Evolutionary conservation across 2,113 vertebrate genomes (phyloP), one percentile per base, ranked within the genome.

Genomic region (Oplegnathus fasciatus): DNA sequence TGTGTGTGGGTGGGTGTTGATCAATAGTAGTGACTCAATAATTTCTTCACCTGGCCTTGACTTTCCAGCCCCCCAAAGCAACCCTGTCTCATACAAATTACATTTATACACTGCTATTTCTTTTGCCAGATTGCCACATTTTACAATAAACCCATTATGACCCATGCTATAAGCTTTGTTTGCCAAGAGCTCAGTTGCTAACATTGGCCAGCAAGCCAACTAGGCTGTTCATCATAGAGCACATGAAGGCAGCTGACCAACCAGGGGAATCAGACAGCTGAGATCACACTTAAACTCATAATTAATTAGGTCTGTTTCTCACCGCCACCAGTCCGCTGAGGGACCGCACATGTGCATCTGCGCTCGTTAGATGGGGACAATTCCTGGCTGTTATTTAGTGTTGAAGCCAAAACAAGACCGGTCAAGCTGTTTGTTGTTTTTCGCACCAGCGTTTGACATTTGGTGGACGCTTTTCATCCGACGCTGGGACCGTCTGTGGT

Each of bases 11-110:
- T 65, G 52, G 42, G 28, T 60, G n/a, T 10, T 57, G 86, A 91
- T 93, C 89, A 83, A 89, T 93, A 85, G 34, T 75, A 84, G 80
- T 79, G 91, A 86, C 82, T 85, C 86, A 79, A 50, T 91, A 40
- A 85, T 89, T 88, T 82, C 80, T 78, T 78, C 60, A 85, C 52
- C 67, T 79, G 50, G 50, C 61, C 82, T 82, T 75, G 70, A 82
- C 80, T 83, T 62, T 24, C 5, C 40, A 54, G 10, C 32, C 22
- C 18, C 26, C 62, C 17, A 68, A 68, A 68, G 42, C 17, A 46
- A 22, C 10, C 50, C 18, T 52, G 18, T 50, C 2, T 46, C 40
- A 2, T 26, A 66, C 7, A 26, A 26, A 44, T 22, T 5, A 30
- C 26, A 30, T 11, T 32, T 26, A n/a, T 44, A 17, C 2, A 8